phyloP scores from a whole-genome alignment of 2,797 vertebrate species.

The Rhinichthys osculus region DNA sequence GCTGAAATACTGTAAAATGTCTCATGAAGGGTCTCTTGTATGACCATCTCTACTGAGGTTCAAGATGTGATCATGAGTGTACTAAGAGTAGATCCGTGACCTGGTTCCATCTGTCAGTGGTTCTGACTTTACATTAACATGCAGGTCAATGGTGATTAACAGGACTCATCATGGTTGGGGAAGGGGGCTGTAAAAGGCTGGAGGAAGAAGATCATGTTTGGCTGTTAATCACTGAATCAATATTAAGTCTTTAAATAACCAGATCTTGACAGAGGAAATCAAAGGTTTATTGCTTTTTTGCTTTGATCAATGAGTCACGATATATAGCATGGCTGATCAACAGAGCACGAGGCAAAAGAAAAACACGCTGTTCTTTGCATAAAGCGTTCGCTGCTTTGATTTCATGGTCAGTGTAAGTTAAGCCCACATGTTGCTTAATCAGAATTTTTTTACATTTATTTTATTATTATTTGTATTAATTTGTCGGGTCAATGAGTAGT shows the following conservation, averaged over 20 bases:
- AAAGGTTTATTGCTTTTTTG: conserved; percentile 48
- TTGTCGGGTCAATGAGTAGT: neutral
- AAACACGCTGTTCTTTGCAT: neutral
- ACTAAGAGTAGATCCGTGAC: conserved; percentile 19
- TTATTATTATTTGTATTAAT: neutral
- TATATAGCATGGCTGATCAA: conserved; percentile 20
- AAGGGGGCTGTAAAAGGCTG: conserved; percentile 52
- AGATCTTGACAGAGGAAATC: conserved; percentile 61
- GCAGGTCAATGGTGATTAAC: conserved; percentile 74
- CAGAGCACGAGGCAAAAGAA: neutral
- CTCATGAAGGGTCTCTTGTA: neutral
- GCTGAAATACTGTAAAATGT: conserved; percentile 25
- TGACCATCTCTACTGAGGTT: neutral
- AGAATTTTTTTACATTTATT: neutral
- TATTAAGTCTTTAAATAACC: conserved; percentile 74
- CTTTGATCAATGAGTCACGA: conserved; percentile 7
- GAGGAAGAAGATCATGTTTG: conserved; percentile 51
- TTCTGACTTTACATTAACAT: conserved; percentile 65
- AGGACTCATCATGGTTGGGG: conserved; percentile 66
- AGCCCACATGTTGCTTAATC: neutral
- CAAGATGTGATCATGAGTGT: conserved; percentile 29
- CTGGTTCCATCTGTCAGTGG: conserved; percentile 26
- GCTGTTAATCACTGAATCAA: conserved; percentile 74
- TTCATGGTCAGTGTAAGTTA: neutral
- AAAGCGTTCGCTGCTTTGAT: neutral